Evolutionary conservation across 2,113 vertebrate genomes (phyloP).

Genomic region (Eubucco bourcierii): DNA sequence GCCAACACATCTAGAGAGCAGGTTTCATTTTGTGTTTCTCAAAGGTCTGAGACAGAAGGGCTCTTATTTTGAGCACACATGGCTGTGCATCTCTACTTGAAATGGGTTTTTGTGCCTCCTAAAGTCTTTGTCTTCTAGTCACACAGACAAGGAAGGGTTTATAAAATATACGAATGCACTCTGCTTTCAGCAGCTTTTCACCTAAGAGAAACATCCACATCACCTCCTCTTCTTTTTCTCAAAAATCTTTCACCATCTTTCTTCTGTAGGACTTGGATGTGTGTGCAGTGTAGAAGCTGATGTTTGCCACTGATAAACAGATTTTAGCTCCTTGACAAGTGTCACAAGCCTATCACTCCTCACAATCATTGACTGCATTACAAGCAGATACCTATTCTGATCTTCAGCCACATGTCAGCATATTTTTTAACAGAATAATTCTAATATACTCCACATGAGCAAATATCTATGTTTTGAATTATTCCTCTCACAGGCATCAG

Average conservation of each 20-base stretch:
- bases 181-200: slow-evolving; percentile 20
- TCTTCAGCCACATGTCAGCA: neutral
- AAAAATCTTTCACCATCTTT: neutral
- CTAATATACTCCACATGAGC: neutral
- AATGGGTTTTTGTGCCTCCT: neutral
- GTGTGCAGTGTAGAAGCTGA: neutral
- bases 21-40: neutral
- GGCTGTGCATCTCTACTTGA: neutral
- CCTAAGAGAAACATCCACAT: neutral
- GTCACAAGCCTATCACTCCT: neutral
- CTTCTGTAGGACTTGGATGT: neutral
- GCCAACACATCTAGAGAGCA: neutral
- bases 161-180: neutral
- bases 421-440: neutral
- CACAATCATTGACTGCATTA: neutral
- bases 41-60: neutral
- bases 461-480: neutral
- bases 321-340: neutral
- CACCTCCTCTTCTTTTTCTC: neutral
- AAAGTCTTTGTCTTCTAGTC: neutral
- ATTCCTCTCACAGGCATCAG: neutral
- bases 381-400: slow-evolving; percentile 1
- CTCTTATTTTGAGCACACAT: neutral
- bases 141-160: neutral
- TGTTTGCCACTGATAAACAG: neutral